A percentile compares a stretch with the other conserved stretches of the same genome.
Conservation (phyloP, 2,113 vertebrate species). For the Anguilla rostrata region DNA sequence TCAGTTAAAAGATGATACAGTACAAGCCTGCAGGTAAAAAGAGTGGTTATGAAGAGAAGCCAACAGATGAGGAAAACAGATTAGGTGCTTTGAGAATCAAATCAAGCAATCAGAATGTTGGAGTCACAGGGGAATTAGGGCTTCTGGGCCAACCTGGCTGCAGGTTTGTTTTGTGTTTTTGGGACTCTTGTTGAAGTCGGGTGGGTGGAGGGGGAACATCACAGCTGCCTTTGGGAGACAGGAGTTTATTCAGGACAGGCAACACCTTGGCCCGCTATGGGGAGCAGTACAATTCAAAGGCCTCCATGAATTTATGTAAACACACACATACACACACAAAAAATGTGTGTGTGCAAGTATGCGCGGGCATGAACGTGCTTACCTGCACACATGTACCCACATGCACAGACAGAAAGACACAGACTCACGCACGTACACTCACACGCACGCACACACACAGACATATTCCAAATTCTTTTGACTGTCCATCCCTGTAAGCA, state of each 20-base stretch:
- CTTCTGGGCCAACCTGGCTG: background rate
- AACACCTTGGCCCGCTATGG: constrained; percentile 54
- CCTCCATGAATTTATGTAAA: constrained; percentile 37
- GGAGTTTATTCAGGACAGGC: constrained; percentile 58
- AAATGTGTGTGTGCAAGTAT: too few species aligned
- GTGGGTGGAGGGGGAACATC: constrained; percentile 44
- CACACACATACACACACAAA: constrained; percentile 38
- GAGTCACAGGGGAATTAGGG: background rate
- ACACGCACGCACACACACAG: constrained; percentile 7
- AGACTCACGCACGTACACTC: constrained; percentile 10
- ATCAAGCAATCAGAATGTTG: background rate
- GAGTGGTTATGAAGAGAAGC: background rate
- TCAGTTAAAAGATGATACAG: background rate
- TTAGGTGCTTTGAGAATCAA: background rate
- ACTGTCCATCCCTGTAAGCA: background rate
- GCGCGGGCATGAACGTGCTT: too few species aligned
- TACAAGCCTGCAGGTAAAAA: background rate
- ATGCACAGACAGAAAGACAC: constrained; percentile 13
- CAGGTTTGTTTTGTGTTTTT: background rate
- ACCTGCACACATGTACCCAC: constrained; percentile 25
- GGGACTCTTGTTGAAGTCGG: constrained; percentile 19
- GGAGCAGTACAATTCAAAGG: constrained; percentile 10
- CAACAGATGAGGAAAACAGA: constrained; percentile 14
- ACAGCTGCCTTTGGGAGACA: constrained; percentile 50
- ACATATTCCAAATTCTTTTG: background rate